Base-by-base conservation (phyloP, 2,888 invertebrate genomes). In the Caenorhabditis drosophilae region DNA sequence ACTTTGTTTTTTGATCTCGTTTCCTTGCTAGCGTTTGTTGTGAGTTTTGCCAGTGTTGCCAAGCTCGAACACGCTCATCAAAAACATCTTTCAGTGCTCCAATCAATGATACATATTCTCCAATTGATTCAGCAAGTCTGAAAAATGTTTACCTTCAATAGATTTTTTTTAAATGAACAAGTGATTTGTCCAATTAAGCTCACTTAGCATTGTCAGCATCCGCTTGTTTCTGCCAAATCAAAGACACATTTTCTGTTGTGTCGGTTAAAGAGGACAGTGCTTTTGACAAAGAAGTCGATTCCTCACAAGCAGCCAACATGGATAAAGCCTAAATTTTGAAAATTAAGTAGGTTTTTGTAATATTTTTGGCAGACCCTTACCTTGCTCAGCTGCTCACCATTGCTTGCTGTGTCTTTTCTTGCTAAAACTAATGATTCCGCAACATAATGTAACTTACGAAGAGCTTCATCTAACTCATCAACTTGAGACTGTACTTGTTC, bases 11-110 rank as follows among this genome's bases (percentile, higher is more conserved):
- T 78, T 90, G 90, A 85, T 99, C 97, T 55, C 96, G 89, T 82
- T 96, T 91, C 84, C 93, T 93, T 18, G 91, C 92, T 68, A 99
- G 86, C 86, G 91, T 92, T 87, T 92, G 90, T 85, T 96, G 93
- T 27, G 96, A 92, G 84, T 94, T 93, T 84, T 98, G 95, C 93
- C 97, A 97, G 82, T 91, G 91, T 86, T 97, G 96, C 86, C 94
- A 96, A 16, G 92, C 90, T 87, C 92, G 89, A 2, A 89, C 89
- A 51, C 90, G 85, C 79, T 90, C 89, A 79, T 88, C 88, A 79
- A 90, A 89, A n/a, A 89, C 71, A 23, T 74, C 71, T 31, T 67
- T 67, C 36, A 71, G 35, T 1, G 67, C 53, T 9, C 52, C 51
- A n/a, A 71, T 49, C 11, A 74, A 57, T 16, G 50, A 60, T 23